These are phyloP conservation scores for Strix aluco DNA, from an alignment of 2,113 vertebrate species.

Conservation along the genomic window DNA sequence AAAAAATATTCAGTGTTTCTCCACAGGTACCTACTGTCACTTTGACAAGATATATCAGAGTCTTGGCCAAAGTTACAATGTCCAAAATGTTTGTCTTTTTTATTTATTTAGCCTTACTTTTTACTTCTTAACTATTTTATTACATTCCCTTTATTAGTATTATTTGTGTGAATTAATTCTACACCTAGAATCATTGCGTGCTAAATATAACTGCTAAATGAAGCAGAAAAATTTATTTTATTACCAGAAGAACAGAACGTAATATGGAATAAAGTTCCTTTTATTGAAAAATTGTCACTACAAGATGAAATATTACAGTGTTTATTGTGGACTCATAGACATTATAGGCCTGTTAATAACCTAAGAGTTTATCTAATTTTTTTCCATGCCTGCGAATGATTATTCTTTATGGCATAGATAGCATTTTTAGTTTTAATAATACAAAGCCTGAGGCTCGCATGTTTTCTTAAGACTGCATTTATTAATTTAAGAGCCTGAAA, in stretches of 20 bases:
- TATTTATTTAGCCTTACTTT: neutral
- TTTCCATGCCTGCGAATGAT: neutral
- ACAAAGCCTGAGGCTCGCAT: neutral
- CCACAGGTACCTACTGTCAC: neutral
- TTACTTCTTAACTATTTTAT: neutral
- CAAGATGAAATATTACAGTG: neutral
- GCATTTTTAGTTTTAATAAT: neutral
- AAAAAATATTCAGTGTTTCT: neutral
- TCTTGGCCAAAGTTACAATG: neutral
- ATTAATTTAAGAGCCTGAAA: neutral
- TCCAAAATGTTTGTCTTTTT: neutral
- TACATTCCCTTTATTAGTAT: neutral
- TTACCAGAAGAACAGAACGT: neutral
- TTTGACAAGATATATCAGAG: neutral
- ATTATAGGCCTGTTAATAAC: neutral
- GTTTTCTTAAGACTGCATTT: neutral
- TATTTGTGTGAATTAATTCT: neutral
- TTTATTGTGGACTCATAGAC: neutral
- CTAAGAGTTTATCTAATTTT: neutral
- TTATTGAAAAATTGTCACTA: neutral
- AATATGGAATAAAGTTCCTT: neutral
- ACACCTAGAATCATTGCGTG: neutral
- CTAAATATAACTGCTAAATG: neutral
- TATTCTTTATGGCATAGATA: neutral
- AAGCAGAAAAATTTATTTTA: constrained; percentile 11